These are phyloP conservation scores for Notiomystis cincta DNA, from an alignment of 2,113 vertebrate species.

Conservation along the genomic window DNA sequence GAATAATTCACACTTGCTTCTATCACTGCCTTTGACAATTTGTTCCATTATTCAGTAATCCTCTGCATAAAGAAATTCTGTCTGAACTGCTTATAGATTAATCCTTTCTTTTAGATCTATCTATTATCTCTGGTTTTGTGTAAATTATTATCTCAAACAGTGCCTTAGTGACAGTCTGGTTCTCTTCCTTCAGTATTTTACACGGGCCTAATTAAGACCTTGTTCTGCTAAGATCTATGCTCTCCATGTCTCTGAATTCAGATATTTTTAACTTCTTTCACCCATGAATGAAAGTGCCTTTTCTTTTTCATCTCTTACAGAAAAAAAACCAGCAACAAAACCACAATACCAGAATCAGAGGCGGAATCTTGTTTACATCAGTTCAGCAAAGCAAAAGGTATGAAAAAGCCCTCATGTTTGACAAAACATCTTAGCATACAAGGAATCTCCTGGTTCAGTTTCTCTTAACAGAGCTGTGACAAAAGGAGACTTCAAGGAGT, in stretches of 20 bases:
- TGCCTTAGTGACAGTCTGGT: not conserved
- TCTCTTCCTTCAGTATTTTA: not conserved
- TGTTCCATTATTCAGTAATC: conserved; percentile 59
- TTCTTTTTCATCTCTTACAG: not conserved
- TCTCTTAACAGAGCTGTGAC: fast-evolving
- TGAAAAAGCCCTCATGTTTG: not conserved
- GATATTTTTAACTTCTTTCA: not conserved
- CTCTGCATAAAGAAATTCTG: conserved; percentile 45
- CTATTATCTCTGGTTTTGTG: conserved; percentile 40
- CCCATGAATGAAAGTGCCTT: not conserved
- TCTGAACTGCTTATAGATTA: conserved; percentile 50
- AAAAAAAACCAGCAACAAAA: not conserved
- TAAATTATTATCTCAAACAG: conserved; percentile 27
- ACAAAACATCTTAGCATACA: not conserved
- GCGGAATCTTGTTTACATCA: not conserved
- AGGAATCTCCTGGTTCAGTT: not conserved
- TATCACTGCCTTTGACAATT: conserved; percentile 58
- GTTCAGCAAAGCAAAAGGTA: not conserved
- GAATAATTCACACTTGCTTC: conserved; percentile 61
- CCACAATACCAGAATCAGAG: not conserved
- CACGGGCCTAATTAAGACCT: not conserved
- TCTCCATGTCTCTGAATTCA: not conserved
- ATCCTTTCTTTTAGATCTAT: conserved; percentile 45
- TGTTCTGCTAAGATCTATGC: not conserved
- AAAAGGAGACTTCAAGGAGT: not conserved